Percentiles rank a stretch among this genome's conserved stretches.
Evolutionary conservation across 2,113 vertebrate genomes (phyloP).

Genomic region (Cyprinus carpio): DNA sequence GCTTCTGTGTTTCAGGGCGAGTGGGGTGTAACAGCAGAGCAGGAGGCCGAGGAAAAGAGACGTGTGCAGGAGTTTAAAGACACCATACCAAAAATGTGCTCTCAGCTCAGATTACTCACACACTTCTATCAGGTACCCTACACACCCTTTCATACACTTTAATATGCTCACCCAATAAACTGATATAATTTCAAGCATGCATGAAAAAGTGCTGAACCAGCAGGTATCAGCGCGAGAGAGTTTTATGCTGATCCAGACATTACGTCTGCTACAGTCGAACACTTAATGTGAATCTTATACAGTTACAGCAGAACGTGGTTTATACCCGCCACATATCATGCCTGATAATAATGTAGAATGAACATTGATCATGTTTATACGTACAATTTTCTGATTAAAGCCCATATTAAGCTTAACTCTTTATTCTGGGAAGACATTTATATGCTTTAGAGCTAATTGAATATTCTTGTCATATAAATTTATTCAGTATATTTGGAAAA

Average conservation of each 20-base stretch:
- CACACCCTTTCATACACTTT: neutral
- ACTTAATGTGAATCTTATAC: neutral
- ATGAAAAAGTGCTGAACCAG: neutral
- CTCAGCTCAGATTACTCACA: constrained; percentile 90
- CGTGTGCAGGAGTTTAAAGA: constrained; percentile 88
- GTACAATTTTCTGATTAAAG: neutral
- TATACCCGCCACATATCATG: neutral
- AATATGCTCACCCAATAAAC: neutral
- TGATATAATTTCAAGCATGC: neutral
- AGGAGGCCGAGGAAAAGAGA: constrained; percentile 86
- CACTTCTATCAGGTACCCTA: constrained; percentile 93
- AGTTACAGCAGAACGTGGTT: neutral
- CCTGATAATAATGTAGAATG: neutral
- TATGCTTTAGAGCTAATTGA: neutral
- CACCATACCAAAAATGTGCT: constrained; percentile 92
- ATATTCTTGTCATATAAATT: neutral
- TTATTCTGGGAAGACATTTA: neutral
- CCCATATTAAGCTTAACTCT: neutral
- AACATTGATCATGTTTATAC: neutral
- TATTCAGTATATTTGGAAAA: neutral
- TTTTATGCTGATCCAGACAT: constrained; percentile 8
- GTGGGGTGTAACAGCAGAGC: constrained; percentile 90
- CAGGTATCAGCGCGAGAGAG: neutral
- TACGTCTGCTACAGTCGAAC: neutral
- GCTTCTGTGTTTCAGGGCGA: constrained; percentile 79